These are phyloP conservation scores for Drosophila eugracilis DNA, from an alignment of 1,140 invertebrate genomes.

Conservation along the genomic window DNA sequence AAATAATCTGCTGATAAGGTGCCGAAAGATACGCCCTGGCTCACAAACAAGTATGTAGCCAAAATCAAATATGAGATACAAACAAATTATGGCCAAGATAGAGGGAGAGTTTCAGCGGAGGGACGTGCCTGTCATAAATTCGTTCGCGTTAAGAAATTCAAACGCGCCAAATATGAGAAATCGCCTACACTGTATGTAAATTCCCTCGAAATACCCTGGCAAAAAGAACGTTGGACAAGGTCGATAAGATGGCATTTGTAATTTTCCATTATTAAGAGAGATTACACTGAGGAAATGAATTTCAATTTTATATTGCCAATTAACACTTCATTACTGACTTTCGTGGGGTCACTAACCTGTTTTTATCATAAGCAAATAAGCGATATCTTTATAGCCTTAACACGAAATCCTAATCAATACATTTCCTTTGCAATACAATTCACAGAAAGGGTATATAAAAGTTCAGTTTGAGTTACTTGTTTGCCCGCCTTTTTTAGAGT, in stretches of 20 bases:
- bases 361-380: too few relatives aligned
- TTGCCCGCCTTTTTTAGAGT: slow-evolving; percentile 24
- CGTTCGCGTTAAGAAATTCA: slow-evolving; percentile 49
- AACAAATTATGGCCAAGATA: slow-evolving; percentile 32
- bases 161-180: slow-evolving; percentile 63
- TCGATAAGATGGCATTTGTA: not conserved
- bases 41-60: not conserved
- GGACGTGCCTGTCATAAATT: slow-evolving; percentile 59
- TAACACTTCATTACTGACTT: too few relatives aligned
- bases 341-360: too few relatives aligned
- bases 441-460: not conserved
- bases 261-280: too few relatives aligned
- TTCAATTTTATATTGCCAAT: too few relatives aligned
- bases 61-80: slow-evolving; percentile 43
- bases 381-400: too few relatives aligned
- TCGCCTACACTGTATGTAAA: slow-evolving; percentile 53
- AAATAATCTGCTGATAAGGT: slow-evolving; percentile 72
- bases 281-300: too few relatives aligned
- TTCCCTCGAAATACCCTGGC: slow-evolving; percentile 27
- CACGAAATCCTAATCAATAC: too few relatives aligned
- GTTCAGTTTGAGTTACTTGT: not conserved
- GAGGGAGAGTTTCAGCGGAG: not conserved
- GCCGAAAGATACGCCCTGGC: slow-evolving; percentile 38
- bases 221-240: not conserved
- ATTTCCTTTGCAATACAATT: too few relatives aligned